Evolutionary conservation across 2,113 vertebrate species (phyloP).

Genomic region (Daubentonia madagascariensis): DNA sequence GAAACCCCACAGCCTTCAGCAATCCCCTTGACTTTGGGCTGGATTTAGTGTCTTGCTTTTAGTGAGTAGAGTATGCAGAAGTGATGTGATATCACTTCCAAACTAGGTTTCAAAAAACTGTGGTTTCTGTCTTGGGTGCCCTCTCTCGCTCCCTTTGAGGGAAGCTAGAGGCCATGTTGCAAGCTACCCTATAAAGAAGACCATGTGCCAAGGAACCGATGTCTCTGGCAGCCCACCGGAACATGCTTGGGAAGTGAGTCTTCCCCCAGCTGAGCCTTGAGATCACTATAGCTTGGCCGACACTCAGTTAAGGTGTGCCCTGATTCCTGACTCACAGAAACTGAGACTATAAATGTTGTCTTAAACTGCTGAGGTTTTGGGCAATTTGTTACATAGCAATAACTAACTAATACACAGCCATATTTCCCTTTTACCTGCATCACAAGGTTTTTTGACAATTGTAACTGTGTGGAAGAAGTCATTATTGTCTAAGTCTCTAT

Average conservation of each 20-base stretch:
- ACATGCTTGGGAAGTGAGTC: not conserved
- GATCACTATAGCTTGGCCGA: too few species aligned
- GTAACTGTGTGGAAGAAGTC: not conserved
- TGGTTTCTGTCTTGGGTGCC: not conserved
- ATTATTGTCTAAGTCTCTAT: not conserved
- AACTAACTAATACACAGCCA: not conserved
- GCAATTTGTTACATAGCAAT: not conserved
- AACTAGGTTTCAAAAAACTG: not conserved
- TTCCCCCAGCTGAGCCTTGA: not conserved
- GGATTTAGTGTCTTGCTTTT: not conserved
- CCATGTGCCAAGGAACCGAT: not conserved
- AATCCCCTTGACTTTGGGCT: not conserved
- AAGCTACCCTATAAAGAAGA: not conserved
- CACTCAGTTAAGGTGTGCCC: not conserved
- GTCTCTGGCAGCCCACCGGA: not conserved
- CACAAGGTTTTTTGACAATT: not conserved
- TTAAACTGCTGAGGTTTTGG: not conserved
- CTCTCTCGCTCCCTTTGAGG: not conserved
- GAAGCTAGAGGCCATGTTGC: not conserved
- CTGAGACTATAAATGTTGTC: not conserved
- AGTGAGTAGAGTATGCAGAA: not conserved
- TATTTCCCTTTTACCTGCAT: not conserved
- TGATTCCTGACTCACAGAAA: not conserved
- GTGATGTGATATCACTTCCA: not conserved
- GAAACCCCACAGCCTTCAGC: not conserved